Evolutionary conservation across 2,888 invertebrate genomes (phyloP).

Genomic region (Allygus modestus): DNA sequence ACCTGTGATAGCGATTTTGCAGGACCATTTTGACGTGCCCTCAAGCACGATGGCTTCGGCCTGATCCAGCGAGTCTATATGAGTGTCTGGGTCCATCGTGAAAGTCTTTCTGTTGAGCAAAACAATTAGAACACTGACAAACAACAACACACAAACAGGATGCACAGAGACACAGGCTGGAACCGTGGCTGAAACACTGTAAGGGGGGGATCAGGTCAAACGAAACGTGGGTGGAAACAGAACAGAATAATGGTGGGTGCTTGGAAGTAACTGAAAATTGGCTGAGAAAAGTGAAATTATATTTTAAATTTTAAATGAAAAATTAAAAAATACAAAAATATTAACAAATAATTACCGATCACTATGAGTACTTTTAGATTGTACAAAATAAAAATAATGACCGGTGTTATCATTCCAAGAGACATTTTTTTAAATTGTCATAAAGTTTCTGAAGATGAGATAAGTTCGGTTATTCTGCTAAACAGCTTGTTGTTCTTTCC

Average conservation of each 20-base stretch:
- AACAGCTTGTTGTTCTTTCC: too few species aligned
- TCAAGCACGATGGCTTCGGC: slow-evolving; percentile 98
- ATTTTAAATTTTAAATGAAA: too few species aligned
- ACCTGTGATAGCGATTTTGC: slow-evolving; percentile 99
- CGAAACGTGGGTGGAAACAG: slow-evolving; percentile 72
- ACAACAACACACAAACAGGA: slow-evolving; percentile 66
- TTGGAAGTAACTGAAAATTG: too few species aligned
- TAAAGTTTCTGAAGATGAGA: too few species aligned
- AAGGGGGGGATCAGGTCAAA: not conserved
- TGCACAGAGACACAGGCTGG: slow-evolving; percentile 62
- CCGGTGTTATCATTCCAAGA: too few species aligned
- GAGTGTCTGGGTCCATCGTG: slow-evolving; percentile 98
- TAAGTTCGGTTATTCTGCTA: too few species aligned
- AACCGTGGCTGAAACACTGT: slow-evolving; percentile 73
- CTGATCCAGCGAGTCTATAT: slow-evolving; percentile 98
- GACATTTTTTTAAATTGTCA: too few species aligned
- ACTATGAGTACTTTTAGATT: too few species aligned
- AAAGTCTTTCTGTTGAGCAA: slow-evolving; percentile 92
- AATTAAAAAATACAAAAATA: too few species aligned
- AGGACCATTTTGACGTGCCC: slow-evolving; percentile 99
- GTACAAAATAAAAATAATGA: too few species aligned
- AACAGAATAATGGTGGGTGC: slow-evolving; percentile 46
- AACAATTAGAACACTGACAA: slow-evolving; percentile 72
- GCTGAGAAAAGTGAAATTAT: too few species aligned
- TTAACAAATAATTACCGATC: too few species aligned